A percentile compares a stretch with the other conserved stretches of the same genome.
phyloP scores from a whole-genome alignment of 2,113 vertebrate genomes.

The Arothron firmamentum region DNA sequence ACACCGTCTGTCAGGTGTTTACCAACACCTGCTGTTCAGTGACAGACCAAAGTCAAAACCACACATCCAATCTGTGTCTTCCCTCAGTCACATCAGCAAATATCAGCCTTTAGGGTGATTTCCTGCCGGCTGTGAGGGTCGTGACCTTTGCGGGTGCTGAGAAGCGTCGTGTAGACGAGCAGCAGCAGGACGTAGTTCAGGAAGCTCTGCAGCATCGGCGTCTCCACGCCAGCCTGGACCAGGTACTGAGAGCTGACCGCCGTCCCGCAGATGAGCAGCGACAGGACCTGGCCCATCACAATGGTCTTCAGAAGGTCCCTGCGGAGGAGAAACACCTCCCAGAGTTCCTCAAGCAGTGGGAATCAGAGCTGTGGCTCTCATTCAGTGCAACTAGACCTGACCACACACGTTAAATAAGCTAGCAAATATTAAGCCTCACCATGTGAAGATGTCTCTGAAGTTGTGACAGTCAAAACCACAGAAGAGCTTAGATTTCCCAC shows the following conservation, averaged over 20 bases:
- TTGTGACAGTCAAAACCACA: constrained; percentile 44
- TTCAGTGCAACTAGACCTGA: neutral
- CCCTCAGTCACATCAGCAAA: no score
- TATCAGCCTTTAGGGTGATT: no score
- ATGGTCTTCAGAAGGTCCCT: constrained; percentile 88
- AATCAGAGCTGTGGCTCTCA: neutral
- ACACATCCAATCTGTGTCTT: no score
- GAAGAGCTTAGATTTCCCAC: constrained; percentile 35
- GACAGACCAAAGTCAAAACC: no score
- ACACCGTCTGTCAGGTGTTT: neutral
- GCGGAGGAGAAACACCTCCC: neutral
- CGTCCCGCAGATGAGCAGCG: constrained; percentile 92
- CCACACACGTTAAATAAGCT: neutral
- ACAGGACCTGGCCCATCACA: constrained; percentile 85
- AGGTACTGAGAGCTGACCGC: constrained; percentile 90
- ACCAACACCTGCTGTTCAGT: no score
- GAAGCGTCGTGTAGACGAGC: constrained; percentile 79
- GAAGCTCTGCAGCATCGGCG: constrained; percentile 95
- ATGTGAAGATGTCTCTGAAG: constrained; percentile 65
- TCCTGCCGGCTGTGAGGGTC: neutral
- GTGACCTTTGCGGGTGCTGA: constrained; percentile 81
- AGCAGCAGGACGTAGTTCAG: constrained; percentile 87
- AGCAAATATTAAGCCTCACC: constrained; percentile 52
- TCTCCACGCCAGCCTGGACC: constrained; percentile 72
- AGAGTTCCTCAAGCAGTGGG: neutral